Percentiles rank a stretch among this genome's conserved stretches.
phyloP scores from a whole-genome alignment of 2,888 invertebrate species.

The Meganola albula region DNA sequence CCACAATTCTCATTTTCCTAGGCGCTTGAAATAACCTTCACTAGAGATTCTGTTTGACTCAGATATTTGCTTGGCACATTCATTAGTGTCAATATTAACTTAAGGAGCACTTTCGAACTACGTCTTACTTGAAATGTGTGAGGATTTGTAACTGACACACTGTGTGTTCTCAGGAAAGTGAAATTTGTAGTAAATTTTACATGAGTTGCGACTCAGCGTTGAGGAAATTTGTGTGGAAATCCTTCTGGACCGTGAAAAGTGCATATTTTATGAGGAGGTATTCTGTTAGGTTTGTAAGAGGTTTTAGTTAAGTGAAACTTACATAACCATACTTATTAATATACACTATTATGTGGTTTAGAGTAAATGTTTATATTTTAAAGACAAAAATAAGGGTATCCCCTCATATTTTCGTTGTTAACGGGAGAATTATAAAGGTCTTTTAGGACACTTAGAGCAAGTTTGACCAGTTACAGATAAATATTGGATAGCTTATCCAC shows the following conservation, averaged over 20 bases:
- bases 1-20: conserved; percentile 16
- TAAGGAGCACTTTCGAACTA: conserved; percentile 24
- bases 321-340: too few relatives aligned
- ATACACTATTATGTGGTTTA: too few relatives aligned
- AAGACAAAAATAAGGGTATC: too few relatives aligned
- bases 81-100: conserved; percentile 43
- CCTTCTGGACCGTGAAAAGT: background rate
- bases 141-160: conserved; percentile 15
- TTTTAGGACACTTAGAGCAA: too few relatives aligned
- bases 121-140: conserved; percentile 16
- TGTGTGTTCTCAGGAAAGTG: conserved; percentile 12
- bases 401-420: too few relatives aligned
- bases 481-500: too few relatives aligned
- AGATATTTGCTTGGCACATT: conserved; percentile 35
- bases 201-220: conserved; percentile 13
- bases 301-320: too few relatives aligned
- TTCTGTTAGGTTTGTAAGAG: too few relatives aligned
- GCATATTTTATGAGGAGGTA: background rate
- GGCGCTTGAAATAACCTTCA: conserved; percentile 28
- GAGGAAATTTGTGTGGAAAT: conserved; percentile 7
- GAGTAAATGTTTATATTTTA: too few relatives aligned
- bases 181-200: conserved; percentile 23
- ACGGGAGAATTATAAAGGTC: too few relatives aligned
- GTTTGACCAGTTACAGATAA: too few relatives aligned
- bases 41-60: conserved; percentile 28